Percentiles rank a stretch among this genome's conserved stretches.
phyloP scores from a whole-genome alignment of 2,888 invertebrate genomes.

The Troides oblongomaculatus region DNA sequence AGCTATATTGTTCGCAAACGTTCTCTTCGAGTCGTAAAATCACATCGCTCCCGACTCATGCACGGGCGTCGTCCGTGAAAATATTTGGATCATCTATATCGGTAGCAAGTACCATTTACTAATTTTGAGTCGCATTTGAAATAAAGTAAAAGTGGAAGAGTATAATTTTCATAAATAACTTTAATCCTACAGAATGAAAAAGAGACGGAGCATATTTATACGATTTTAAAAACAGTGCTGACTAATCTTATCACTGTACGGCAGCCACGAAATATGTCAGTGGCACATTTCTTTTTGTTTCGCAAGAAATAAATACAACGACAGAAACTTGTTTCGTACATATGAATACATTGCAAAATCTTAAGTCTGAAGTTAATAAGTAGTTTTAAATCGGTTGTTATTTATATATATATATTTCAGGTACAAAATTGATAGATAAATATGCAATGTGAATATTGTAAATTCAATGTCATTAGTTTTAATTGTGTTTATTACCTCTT shows the following conservation, averaged over 20 bases:
- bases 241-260: not conserved
- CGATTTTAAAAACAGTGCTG: not conserved
- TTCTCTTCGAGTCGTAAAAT: constrained; percentile 19
- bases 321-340: not conserved
- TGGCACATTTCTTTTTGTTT: not conserved
- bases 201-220: not conserved
- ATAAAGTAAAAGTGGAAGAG: not conserved
- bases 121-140: constrained; percentile 54
- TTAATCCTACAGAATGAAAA: not conserved
- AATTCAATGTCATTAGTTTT: not conserved
- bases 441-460: not conserved
- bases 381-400: not conserved
- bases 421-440: not conserved
- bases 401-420: not conserved
- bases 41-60: constrained; percentile 30
- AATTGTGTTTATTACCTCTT: not conserved
- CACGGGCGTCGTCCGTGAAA: constrained; percentile 71
- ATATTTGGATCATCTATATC: constrained; percentile 74
- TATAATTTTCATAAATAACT: constrained; percentile 1
- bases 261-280: not conserved
- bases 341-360: not conserved
- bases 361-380: not conserved
- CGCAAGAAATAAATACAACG: not conserved
- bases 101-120: constrained; percentile 67
- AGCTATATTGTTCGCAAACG: constrained; percentile 20